phyloP scores from a whole-genome alignment of 2,113 vertebrate species.

The Spilogale gracilis region DNA sequence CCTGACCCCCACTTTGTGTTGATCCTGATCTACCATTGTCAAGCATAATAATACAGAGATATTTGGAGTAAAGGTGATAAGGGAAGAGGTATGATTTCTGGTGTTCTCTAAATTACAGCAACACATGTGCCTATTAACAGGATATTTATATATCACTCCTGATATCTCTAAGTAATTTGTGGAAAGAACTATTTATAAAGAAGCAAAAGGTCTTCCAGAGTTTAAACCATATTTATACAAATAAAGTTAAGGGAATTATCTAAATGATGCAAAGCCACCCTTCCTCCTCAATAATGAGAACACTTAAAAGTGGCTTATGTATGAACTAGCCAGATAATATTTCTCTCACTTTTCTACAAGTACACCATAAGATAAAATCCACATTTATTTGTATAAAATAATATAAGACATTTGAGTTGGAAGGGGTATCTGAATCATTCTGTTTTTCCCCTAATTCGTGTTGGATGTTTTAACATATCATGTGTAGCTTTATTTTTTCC shows the following conservation, averaged over 20 bases:
- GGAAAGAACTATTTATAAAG: neutral
- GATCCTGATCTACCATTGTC: neutral
- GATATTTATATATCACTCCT: neutral
- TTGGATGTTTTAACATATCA: neutral
- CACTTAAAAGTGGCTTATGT: neutral
- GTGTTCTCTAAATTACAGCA: slow-evolving; percentile 2
- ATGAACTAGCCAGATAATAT: neutral
- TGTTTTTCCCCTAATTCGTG: neutral
- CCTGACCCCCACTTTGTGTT: neutral
- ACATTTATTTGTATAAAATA: neutral
- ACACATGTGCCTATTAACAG: neutral
- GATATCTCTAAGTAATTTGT: slow-evolving; percentile 1
- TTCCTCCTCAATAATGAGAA: neutral
- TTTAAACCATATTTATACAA: neutral
- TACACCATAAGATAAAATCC: neutral
- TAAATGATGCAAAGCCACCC: neutral
- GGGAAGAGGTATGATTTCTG: neutral
- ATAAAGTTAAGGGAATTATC: neutral
- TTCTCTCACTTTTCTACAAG: neutral
- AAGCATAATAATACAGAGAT: neutral
- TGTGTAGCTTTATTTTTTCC: neutral
- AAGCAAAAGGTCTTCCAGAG: neutral
- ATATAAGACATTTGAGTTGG: neutral
- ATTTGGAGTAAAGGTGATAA: neutral
- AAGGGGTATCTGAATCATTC: neutral